Conservation (phyloP, 2,797 vertebrate genomes). For the Aldrovandia affinis region DNA sequence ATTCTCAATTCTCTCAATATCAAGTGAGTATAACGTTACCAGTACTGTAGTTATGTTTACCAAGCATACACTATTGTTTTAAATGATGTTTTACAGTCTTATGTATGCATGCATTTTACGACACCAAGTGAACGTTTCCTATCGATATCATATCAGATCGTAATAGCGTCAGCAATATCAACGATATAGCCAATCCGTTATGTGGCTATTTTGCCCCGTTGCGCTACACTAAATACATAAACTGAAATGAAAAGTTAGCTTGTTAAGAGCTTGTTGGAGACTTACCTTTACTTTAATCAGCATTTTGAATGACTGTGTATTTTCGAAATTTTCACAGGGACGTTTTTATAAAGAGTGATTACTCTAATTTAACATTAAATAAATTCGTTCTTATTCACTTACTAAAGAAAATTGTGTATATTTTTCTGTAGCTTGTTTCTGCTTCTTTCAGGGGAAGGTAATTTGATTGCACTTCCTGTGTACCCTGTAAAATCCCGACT, state of each 20-base stretch:
- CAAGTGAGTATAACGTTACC: background rate
- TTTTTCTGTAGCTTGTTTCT: background rate
- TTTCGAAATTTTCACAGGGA: constrained; percentile 10
- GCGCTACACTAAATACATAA: background rate
- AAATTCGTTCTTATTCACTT: background rate
- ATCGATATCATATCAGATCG: no score
- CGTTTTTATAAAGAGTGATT: background rate
- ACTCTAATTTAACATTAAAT: background rate
- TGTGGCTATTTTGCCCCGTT: no score
- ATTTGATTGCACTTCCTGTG: constrained; percentile 65
- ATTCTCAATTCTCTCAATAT: background rate
- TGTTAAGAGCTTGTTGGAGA: background rate
- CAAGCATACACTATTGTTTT: no score
- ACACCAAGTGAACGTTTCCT: no score
- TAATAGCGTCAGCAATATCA: no score
- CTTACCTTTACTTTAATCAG: constrained; percentile 82
- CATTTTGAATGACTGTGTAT: constrained; percentile 60
- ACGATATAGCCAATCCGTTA: no score
- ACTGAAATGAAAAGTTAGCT: no score
- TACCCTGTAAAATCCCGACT: constrained; percentile 16
- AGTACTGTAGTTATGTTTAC: background rate
- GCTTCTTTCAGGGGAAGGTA: constrained; percentile 23
- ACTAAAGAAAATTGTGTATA: constrained; percentile 4
- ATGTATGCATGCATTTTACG: no score
- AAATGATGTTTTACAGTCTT: background rate